Evolutionary conservation across 2,797 vertebrate species (phyloP), one percentile per base, ranked within the genome.

Genomic region (Pelochelys cantorii): DNA sequence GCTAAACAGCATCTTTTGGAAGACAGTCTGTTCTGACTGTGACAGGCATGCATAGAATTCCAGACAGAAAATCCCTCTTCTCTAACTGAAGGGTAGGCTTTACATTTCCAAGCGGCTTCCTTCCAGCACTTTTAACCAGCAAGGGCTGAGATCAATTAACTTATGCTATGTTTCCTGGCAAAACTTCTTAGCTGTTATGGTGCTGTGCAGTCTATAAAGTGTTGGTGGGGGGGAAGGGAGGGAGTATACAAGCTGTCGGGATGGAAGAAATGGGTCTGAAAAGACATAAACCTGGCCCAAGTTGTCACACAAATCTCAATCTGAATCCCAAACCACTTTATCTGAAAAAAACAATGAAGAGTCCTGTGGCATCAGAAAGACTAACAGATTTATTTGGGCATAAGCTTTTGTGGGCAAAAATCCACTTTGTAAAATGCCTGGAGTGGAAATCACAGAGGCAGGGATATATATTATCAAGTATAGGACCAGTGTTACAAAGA

Each of bases 1-100:
- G 31, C 81, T 71, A 2, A 90, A 57, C 68, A 79, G 54, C 81
- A 59, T 81, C 96, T 83, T 57, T 60, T 85, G 93, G 88, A 95
- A 90, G 94, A 88, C 42, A 55, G 81, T 92, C 1, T 0, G 3
- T 78, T 91, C 91, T 87, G 86, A 82, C 91, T 89, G 60, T 15
- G 83, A 86, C 52, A 34, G 11, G 37, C 71, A 83, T 90, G 84
- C 25, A 0, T 31, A 60, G 81, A 84, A 82, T 96, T 94, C 90
- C 88, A 95, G 93, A 79, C 31, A 54, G 81, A 52, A 77, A 88
- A 92, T 82, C 94, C 92, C 95, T 94, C 87, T 95, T 80, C 78
- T 88, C 54, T 42, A 90, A 80, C 15, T 83, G 34, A 94, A 85
- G 84, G 87, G n/a, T 17, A 17, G 71, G 88, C 34, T 23, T 68